Evolutionary conservation across 2,888 invertebrate genomes (phyloP), one percentile per base, ranked within the genome.

Genomic region (Lymantria monacha): DNA sequence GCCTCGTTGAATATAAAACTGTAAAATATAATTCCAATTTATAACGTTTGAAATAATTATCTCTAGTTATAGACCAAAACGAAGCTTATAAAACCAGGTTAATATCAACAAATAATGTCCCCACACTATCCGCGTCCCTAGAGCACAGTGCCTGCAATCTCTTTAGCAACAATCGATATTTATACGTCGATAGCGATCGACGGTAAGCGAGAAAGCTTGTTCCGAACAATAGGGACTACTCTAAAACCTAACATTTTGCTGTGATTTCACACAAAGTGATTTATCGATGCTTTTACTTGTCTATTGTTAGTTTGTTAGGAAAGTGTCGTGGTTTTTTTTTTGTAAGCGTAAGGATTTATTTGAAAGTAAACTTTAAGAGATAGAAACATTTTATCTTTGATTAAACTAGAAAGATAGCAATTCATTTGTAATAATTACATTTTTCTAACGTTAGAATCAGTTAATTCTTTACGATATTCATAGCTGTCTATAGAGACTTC

Each of bases 161-260:
- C 79, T 83, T 83, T 82, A 62, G 53, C 49, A 62, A 72, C 76
- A 80, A 84, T 82, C 87, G 84, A 87, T 88, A 81, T 75, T 76
- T 78, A 83, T 79, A 78, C 69, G 67, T 71, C 74, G 69, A 77
- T 71, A 66, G 56, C 75, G 75, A 78, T 76, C 72, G 68, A 8
- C 59, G 61, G 79, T 83, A 84, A 87, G 83, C 82, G 85, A 83
- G 81, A 79, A 83, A 81, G 83, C 84, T 83, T 84, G 83, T 86
- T 79, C 56, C 30, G 40, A 63, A 57, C 70, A 74, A 71, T 60
- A 22, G 61, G 57, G 55, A 60, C 48, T 67, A 52, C 57, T 69
- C 63, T 63, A 57, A 52, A 55, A 68, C 50, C 62, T 64, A 68
- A 59, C 60, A 55, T 61, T 54, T 55, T 57, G 54, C 59, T 57